A percentile compares a stretch with the other conserved stretches of the same genome.
These are phyloP conservation scores for Cervus canadensis DNA, from an alignment of 2,113 vertebrate genomes.

Conservation along the genomic window DNA sequence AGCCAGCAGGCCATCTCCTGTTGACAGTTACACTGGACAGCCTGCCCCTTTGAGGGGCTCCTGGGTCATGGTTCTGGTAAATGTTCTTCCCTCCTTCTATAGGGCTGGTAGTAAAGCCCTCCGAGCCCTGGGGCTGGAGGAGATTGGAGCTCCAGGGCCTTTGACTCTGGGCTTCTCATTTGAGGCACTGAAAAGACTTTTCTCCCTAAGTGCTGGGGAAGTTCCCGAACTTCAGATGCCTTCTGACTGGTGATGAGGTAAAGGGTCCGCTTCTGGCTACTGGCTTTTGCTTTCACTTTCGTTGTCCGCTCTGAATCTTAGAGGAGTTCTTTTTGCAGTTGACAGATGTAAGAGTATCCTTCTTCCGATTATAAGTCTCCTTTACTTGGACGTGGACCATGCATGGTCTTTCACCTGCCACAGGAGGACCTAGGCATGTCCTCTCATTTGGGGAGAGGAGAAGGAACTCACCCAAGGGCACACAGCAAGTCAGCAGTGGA, in stretches of 20 bases:
- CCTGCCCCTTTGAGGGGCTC: neutral
- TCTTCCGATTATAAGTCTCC: neutral
- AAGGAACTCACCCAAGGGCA: neutral
- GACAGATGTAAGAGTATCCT: neutral
- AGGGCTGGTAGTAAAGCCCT: neutral
- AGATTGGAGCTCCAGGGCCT: neutral
- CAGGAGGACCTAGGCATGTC: neutral
- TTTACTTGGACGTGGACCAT: neutral
- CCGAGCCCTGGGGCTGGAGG: neutral
- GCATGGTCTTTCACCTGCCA: neutral
- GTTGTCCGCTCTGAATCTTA: neutral
- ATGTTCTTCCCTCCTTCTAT: neutral
- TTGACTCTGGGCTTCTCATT: neutral
- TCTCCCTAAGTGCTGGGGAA: neutral
- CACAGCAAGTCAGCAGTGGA: neutral
- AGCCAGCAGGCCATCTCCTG: neutral
- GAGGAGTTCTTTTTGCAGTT: neutral
- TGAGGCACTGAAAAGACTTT: neutral
- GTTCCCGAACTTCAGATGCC: neutral
- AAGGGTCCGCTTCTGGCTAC: neutral
- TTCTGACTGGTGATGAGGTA: neutral
- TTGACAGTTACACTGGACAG: neutral
- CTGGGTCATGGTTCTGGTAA: neutral
- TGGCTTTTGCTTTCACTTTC: slow-evolving; percentile 44
- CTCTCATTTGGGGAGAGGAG: neutral